These are phyloP conservation scores for Scaptomyza montana DNA, from an alignment of 1,140 invertebrate genomes.

Conservation along the genomic window DNA sequence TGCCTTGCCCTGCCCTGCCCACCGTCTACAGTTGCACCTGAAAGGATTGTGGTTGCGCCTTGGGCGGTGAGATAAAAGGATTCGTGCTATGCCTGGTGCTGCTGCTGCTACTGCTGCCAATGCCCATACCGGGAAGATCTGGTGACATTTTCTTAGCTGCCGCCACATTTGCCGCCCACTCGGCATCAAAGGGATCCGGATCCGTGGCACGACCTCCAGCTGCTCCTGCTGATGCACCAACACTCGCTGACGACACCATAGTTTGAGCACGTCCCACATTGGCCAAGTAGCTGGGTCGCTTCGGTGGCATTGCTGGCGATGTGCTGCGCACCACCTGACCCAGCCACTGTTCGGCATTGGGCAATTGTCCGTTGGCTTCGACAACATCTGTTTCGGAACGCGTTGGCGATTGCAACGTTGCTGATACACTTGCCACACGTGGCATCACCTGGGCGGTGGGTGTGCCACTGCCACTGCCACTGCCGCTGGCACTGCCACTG, in stretches of 20 bases:
- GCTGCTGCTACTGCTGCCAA: conserved; percentile 29
- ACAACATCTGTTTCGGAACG: conserved; percentile 44
- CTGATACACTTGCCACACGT: conserved; percentile 38
- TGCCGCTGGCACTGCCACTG: conserved; percentile 46
- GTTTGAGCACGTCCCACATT: conserved; percentile 87
- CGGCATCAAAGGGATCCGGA: conserved; percentile 92
- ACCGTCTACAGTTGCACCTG: conserved; percentile 87
- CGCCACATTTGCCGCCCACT: conserved; percentile 88
- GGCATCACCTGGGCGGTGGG: conserved; percentile 63
- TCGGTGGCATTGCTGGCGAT: conserved; percentile 84
- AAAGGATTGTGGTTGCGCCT: conserved; percentile 86
- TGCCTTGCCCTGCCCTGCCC: not conserved
- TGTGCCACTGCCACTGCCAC: conserved; percentile 48
- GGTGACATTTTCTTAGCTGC: conserved; percentile 77
- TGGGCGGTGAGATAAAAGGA: conserved; percentile 85
- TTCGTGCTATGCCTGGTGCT: conserved; percentile 84
- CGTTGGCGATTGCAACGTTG: conserved; percentile 47
- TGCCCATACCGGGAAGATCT: conserved; percentile 55
- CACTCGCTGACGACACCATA: conserved; percentile 83
- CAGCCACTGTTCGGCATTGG: conserved; percentile 91
- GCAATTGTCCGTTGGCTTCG: conserved; percentile 83
- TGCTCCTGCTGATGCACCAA: conserved; percentile 60
- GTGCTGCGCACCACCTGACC: conserved; percentile 88
- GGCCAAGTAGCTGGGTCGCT: conserved; percentile 85
- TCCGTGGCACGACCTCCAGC: conserved; percentile 45